Base-by-base conservation (phyloP, 2,113 vertebrate species). In the Pluvianellus socialis region DNA sequence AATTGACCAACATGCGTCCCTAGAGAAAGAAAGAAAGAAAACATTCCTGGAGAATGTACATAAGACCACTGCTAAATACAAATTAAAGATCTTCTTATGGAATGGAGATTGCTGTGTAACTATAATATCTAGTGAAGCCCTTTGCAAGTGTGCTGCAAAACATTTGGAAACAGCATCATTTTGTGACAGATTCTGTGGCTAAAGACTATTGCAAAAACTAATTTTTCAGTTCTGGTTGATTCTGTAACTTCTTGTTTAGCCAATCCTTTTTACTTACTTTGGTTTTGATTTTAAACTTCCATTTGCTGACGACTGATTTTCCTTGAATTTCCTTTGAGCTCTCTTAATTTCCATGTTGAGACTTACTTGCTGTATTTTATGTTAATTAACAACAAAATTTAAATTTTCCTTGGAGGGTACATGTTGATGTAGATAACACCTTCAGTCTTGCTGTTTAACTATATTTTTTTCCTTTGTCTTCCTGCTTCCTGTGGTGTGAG, bases 401-500 rank as follows among this genome's bases (percentile, higher is more conserved):
- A 55, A 62, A 55, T 79, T 94, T 83, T 32, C 59, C 58, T 68
- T 53, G 9, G 62, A 23, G 59, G 42, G 19, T 79, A 44, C 42
- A 2, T 28, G 9, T 70, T 93, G 28, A 68, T 79, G 28, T 67
- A 86, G 71, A 15, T 86, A 80, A 92, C 32, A 30, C 52, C 38
- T 68, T 93, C 75, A 92, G 0, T 88, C 75, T 80, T 96, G 33
- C 95, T 0, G 10, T 94, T 96, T 96, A 96, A 97, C 95, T 95
- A 45, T 97, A 94, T 94, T 95, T 97, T 95, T 96, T 96, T 95
- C 88, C 91, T 88, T 97, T 97, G 96, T 94, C 55, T 97, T 97
- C 79, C 96, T 96, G 96, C 96, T 96, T 97, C 96, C 96, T 97
- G 96, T 96, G 96, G 96, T 97, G 95, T 97, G 96, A 97, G 96